phyloP scores from a whole-genome alignment of 2,888 invertebrate species.

The Cerastis rubricosa region DNA sequence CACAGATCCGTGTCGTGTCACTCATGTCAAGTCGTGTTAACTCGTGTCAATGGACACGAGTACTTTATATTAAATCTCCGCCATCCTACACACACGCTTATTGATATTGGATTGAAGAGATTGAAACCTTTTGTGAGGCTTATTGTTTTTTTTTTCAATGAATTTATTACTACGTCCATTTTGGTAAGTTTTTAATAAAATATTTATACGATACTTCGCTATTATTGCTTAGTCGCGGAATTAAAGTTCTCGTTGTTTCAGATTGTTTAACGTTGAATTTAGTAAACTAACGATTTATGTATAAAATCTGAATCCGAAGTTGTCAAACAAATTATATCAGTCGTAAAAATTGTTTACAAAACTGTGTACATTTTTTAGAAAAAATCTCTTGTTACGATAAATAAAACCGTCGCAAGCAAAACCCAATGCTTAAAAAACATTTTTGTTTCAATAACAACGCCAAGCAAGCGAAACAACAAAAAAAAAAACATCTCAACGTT shows the following conservation, averaged over 20 bases:
- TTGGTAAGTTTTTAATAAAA: conserved; percentile 18
- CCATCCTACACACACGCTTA: neutral
- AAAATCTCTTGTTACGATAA: neutral
- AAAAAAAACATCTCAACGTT: conserved; percentile 31
- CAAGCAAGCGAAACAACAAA: conserved; percentile 33
- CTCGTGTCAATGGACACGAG: conserved; percentile 33
- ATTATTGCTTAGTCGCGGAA: conserved; percentile 21
- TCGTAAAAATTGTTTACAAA: neutral
- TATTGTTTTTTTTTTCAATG: conserved; percentile 21
- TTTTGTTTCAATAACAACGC: conserved; percentile 47
- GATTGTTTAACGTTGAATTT: neutral
- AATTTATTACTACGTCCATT: conserved; percentile 45
- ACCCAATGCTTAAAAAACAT: conserved; percentile 18
- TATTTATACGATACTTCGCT: neutral
- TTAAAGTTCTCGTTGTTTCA: neutral
- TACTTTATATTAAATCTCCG: conserved; percentile 41
- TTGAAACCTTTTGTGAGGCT: neutral
- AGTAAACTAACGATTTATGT: neutral
- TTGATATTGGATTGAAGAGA: conserved; percentile 34
- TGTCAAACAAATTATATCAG: neutral
- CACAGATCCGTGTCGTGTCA: conserved; percentile 18
- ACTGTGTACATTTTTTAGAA: neutral
- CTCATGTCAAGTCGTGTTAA: conserved; percentile 5
- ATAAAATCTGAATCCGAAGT: neutral
- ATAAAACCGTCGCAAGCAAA: conserved; percentile 16